phyloP scores from a whole-genome alignment of 2,113 vertebrate genomes.

The Eretmochelys imbricata region DNA sequence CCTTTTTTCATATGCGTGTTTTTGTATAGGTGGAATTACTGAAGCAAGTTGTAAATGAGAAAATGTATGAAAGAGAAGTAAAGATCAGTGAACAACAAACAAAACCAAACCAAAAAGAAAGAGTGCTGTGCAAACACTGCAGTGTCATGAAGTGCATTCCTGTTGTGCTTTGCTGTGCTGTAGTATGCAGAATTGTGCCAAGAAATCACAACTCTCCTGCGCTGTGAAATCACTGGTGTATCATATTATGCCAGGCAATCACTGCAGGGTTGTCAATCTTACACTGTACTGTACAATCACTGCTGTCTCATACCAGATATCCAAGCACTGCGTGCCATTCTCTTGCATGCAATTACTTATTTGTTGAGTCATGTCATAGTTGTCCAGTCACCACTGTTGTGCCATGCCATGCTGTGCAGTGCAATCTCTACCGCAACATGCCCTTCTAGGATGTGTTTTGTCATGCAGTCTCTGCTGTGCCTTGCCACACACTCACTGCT shows the following conservation, averaged over 20 bases:
- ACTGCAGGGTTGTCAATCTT: background rate
- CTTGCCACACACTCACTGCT: background rate
- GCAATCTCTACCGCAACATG: background rate
- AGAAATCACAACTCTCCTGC: accelerated
- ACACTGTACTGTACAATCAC: background rate
- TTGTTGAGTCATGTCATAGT: accelerated
- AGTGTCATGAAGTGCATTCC: background rate
- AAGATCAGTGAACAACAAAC: slow-evolving; percentile 3
- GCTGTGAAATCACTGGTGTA: background rate
- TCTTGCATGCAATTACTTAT: background rate
- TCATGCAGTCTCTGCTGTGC: background rate
- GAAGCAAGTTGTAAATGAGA: slow-evolving; percentile 47
- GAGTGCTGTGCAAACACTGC: background rate
- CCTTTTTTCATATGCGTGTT: slow-evolving; percentile 43
- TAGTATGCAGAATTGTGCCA: background rate
- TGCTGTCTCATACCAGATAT: background rate
- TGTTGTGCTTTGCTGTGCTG: background rate
- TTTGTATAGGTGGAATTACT: slow-evolving; percentile 33
- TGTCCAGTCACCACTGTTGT: background rate
- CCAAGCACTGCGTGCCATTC: background rate
- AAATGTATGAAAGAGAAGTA: slow-evolving; percentile 22
- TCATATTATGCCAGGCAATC: background rate
- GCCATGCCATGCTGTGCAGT: background rate
- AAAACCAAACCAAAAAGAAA: background rate
- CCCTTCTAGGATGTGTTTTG: background rate